Evolutionary conservation across 2,888 invertebrate genomes (phyloP), one percentile per base, ranked within the genome.

Genomic region (Ichneumoninae sp.): DNA sequence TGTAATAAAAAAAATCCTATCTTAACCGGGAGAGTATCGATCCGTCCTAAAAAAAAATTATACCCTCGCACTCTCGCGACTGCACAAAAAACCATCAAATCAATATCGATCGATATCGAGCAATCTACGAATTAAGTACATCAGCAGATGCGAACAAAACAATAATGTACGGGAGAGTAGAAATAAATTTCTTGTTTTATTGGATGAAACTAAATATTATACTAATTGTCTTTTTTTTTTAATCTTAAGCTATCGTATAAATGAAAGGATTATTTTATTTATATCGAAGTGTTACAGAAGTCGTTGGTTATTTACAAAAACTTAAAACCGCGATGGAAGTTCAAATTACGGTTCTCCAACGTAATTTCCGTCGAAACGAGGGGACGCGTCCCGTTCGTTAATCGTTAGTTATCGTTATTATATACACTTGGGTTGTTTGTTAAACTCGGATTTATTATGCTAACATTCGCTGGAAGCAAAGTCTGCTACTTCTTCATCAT

Each of bases 141-240:
- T 86, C 52, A 76, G 82, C 70, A 83, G 82, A 88, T 81, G 83
- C 87, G 84, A 83, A 87, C 40, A 87, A 86, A 22, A 22, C 10
- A 22, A 85, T 86, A 86, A 85, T 77, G 72, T 86, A 60, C 80
- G 44, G 72, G 78, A 36, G 65, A 60, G 62, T 84, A 66, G 76
- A 84, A 80, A 80, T 70, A 54, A 68, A 86, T 69, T 54, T 62
- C 78, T 47, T 82, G 3, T 47, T 82, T 86, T 74, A 83, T 83
- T 86, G 40, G 62, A 83, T 79, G 19, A 40, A 84, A 85, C 72
- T 79, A 44, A 79, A 76, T 36, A 69, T 76, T 80, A 65, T 50
- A 47, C 71, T 76, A 76, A 47, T 83, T 60, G 74, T 80, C 47
- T 57, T 57, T 85, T 62, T 65, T 65, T 44, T 16, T 16, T 1